These are phyloP conservation scores for Ispidina lecontei DNA, from an alignment of 2,797 vertebrate genomes.

Conservation along the genomic window DNA sequence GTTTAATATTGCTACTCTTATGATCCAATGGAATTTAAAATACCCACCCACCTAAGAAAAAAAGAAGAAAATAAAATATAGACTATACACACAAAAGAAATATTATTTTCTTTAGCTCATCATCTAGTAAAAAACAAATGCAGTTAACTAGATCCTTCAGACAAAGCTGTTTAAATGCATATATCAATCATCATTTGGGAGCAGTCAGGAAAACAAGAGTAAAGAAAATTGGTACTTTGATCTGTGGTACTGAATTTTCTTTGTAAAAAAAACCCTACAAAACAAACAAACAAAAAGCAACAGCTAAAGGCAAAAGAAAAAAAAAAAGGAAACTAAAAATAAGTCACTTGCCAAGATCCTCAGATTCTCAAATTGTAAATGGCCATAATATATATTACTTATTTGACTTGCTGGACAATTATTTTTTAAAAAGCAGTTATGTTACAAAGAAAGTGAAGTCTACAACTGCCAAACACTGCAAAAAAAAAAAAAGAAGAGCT, in stretches of 20 bases:
- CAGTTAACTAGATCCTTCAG: neutral
- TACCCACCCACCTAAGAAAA: neutral
- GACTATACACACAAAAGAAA: neutral
- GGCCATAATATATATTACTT: neutral
- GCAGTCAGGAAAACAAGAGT: neutral
- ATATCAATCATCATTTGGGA: neutral
- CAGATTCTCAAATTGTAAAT: neutral
- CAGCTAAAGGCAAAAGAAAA: neutral
- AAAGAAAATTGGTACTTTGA: slow-evolving; percentile 1
- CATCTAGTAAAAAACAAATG: neutral
- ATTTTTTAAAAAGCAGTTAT: neutral
- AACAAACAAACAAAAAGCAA: neutral
- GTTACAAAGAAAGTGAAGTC: neutral
- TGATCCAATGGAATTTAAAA: neutral
- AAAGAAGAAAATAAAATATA: neutral
- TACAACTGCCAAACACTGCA: neutral
- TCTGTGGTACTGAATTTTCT: neutral
- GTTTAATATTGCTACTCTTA: neutral
- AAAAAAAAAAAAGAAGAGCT: neutral
- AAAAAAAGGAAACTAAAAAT: neutral
- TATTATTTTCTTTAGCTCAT: neutral
- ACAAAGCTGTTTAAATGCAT: neutral
- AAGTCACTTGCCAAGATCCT: neutral
- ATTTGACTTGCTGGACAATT: neutral
- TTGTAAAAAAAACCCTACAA: neutral